Evolutionary conservation across 2,888 invertebrate genomes (phyloP).

Genomic region (Dasypolia templi): DNA sequence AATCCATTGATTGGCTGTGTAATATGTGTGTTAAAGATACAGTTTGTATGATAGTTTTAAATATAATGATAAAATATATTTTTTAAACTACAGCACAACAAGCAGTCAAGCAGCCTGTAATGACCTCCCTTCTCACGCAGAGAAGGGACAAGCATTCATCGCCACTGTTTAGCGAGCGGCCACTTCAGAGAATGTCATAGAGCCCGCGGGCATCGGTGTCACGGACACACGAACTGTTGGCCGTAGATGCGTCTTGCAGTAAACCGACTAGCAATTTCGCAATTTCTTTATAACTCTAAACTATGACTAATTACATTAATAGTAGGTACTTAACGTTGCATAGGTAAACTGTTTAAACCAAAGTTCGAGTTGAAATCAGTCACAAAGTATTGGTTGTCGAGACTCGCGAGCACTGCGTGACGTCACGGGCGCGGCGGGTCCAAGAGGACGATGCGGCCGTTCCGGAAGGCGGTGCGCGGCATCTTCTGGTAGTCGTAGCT

Average conservation of each 20-base stretch:
- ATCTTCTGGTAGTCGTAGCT: slow-evolving; percentile 65
- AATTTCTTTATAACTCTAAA: neutral
- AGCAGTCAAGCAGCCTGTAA: neutral
- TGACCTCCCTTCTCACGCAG: neutral
- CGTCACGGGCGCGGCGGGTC: slow-evolving; percentile 45
- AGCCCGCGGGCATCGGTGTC: neutral
- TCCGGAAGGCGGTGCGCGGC: slow-evolving; percentile 72
- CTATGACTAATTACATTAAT: neutral
- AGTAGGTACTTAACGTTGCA: slow-evolving; percentile 1
- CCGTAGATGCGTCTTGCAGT: neutral
- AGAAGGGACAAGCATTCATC: neutral
- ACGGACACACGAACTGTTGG: neutral
- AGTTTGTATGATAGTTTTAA: neutral
- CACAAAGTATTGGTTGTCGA: neutral
- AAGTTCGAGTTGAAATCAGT: slow-evolving; percentile 31
- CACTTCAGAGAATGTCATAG: neutral
- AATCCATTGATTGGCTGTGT: neutral
- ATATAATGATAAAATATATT: neutral
- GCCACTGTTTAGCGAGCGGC: no score
- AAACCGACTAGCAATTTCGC: neutral
- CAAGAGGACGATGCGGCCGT: slow-evolving; percentile 75
- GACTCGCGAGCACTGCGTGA: neutral
- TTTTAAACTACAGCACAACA: neutral
- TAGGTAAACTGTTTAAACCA: slow-evolving; percentile 5
- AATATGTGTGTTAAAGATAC: no score